Base-by-base conservation (phyloP, 2,888 invertebrate genomes). In the Xanthorhoe spadicearia region DNA sequence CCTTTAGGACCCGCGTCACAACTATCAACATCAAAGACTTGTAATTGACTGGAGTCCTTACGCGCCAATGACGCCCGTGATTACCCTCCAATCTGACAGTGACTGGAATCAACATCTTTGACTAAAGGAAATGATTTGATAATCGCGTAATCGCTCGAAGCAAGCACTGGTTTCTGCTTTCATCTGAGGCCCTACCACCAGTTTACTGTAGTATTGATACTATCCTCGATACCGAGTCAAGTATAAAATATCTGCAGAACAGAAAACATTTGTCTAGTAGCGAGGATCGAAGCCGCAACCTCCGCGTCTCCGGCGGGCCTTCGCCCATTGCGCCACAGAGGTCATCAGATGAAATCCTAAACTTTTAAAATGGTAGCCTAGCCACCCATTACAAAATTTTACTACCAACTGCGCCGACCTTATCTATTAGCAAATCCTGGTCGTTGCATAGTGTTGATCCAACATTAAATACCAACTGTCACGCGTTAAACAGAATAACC, bases 21-120 rank as follows among this genome's bases (percentile, higher is more conserved):
- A 76, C 79, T 73, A 74, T 71, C 74, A 69, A 75, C 80, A 80
- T 82, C 82, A 82, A 82, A 82, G 83, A 69, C 68, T 71, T 69
- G 71, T 78, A 80, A 81, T 81, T 81, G 81, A 81, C 81, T 74
- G 74, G 68, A 70, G 60, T 58, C 69, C 57, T 77, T 77, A 72
- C 76, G 73, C 76, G 69, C 77, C 81, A 81, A 70, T 66, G 68
- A 61, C 64, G 66, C 72, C 68, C 57, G 57, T 58, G 71, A 69
- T 72, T 62, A 59, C 59, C 51, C 49, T 51, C 56, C 58, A 58
- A 66, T 66, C 62, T 55, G 64, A 55, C 62, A 43, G 38, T 13
- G 8, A 50, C 52, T 51, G 28, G 54, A 61, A 53, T 61, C 64
- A 69, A 50, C 66, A 68, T 73, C 72, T 71, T 67, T 62, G 59